Conservation (phyloP, 2,113 vertebrate genomes). For the Lanius collurio region DNA sequence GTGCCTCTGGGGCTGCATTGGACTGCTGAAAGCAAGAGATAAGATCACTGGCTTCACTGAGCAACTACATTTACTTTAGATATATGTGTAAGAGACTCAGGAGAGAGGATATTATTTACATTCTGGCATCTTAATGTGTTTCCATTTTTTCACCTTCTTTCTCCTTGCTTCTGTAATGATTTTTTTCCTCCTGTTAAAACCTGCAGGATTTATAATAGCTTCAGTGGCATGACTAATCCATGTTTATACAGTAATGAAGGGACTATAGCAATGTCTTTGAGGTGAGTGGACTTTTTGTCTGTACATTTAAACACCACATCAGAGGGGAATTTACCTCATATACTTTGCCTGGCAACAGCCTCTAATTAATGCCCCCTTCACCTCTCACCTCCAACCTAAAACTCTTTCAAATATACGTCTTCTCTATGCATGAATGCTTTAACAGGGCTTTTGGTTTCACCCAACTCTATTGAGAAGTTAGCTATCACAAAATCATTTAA, state of each 20-base stretch:
- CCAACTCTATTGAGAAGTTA: neutral
- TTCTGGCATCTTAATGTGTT: neutral
- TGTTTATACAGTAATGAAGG: neutral
- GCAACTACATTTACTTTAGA: neutral
- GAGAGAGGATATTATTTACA: conserved; percentile 20
- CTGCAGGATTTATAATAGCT: neutral
- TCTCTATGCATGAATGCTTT: neutral
- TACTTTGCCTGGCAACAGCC: neutral
- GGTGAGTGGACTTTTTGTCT: conserved; percentile 12
- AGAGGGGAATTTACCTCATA: neutral
- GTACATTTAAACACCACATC: neutral
- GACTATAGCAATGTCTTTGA: neutral
- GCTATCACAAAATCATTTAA: conserved; percentile 34
- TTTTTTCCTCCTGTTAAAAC: neutral
- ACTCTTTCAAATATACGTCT: neutral
- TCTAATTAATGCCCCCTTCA: neutral
- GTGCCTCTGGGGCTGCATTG: neutral
- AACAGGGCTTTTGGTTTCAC: conserved; percentile 1
- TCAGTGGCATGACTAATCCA: neutral
- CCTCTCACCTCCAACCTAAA: neutral
- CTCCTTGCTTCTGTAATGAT: neutral
- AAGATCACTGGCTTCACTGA: neutral
- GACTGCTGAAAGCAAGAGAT: conserved; percentile 20
- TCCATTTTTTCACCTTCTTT: conserved; percentile 6
- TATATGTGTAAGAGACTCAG: neutral